Evolutionary conservation across 2,113 vertebrate species (phyloP), one percentile per base, ranked within the genome.

Genomic region (Halcyon senegalensis): DNA sequence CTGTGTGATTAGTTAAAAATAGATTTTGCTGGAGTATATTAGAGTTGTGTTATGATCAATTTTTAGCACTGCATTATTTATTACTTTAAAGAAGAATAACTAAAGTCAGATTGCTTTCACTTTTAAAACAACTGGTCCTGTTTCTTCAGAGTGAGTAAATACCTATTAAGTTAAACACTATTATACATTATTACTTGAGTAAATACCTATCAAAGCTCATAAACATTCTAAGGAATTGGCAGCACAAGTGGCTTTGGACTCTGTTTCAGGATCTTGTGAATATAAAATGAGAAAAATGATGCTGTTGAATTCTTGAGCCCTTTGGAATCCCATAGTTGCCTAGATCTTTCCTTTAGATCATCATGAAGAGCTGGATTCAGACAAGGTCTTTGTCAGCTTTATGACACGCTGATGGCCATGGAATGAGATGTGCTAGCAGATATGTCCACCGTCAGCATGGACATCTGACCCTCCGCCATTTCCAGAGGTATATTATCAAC

Each of bases 51-150:
- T 91, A 80, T 76, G 79, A 92, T 93, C 77, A 87, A 31, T 94
- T 96, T 94, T 84, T 70, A 88, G 60, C 55, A 64, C 80, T 96
- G 80, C 56, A 94, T 96, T 93, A 95, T 95, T 96, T 95, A 93
- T 90, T 89, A 68, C 69, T 90, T 95, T 81, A 81, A 84, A 75
- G 72, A 95, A 93, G 55, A 96, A 78, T 81, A 93, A 96, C 89
- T 92, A 84, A 86, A 91, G 50, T n/a, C 67, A 77, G 80, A 86
- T 93, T 84, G 76, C 56, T 80, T 95, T 92, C 12, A 78, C 77
- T 96, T 95, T 72, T 75, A 75, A 95, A 84, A 62, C 37, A 95
- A 39, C 37, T 81, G 70, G 44, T 88, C 41, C 59, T 92, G 13
- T 90, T 91, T 93, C 72, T 92, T 51, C 9, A 3, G 66, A 92